Percentiles rank a stretch among this genome's conserved stretches.
Evolutionary conservation across 2,888 invertebrate genomes (phyloP).

Genomic region (Xestobium rufovillosum): DNA sequence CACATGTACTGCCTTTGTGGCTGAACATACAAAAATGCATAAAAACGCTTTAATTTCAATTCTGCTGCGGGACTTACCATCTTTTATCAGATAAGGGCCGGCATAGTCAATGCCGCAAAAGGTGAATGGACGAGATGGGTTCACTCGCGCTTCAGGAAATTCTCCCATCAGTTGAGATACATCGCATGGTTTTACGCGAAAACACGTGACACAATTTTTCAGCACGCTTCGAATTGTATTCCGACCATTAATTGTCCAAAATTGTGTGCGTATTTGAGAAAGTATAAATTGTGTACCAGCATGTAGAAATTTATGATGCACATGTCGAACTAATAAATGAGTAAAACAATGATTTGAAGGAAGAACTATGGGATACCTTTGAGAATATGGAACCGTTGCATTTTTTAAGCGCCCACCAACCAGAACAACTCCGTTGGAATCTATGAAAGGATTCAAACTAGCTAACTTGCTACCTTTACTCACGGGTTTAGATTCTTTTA

Average conservation of each 20-base stretch:
- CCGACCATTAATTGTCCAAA: conserved; percentile 17
- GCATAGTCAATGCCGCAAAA: conserved; percentile 19
- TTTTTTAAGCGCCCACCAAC: conserved; percentile 13
- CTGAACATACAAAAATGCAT: conserved; percentile 20
- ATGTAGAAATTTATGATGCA: conserved; percentile 4
- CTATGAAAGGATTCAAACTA: too few species aligned
- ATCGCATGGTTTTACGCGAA: conserved; percentile 11
- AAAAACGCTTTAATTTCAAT: conserved; percentile 16
- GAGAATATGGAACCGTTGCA: conserved; percentile 5
- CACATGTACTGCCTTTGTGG: conserved; percentile 19
- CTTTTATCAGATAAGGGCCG: conserved; percentile 19
- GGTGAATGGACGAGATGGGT: conserved; percentile 17
- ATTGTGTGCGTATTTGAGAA: too few species aligned
- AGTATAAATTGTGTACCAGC: conserved; percentile 4
- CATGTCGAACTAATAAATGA: conserved; percentile 4
- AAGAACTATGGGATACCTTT: conserved; percentile 9
- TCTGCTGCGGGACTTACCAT: conserved; percentile 13
- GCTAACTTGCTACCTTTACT: too few species aligned
- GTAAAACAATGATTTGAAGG: conserved; percentile 11
- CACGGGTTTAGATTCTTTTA: too few species aligned
- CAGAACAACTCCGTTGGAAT: too few species aligned
- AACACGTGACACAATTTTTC: conserved; percentile 19
- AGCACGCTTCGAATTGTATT: conserved; percentile 11
- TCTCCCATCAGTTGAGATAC: conserved; percentile 16
- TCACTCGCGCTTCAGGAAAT: conserved; percentile 17